Base-by-base conservation (phyloP, 2,797 vertebrate species). In the Pangasius sanitwongsei region DNA sequence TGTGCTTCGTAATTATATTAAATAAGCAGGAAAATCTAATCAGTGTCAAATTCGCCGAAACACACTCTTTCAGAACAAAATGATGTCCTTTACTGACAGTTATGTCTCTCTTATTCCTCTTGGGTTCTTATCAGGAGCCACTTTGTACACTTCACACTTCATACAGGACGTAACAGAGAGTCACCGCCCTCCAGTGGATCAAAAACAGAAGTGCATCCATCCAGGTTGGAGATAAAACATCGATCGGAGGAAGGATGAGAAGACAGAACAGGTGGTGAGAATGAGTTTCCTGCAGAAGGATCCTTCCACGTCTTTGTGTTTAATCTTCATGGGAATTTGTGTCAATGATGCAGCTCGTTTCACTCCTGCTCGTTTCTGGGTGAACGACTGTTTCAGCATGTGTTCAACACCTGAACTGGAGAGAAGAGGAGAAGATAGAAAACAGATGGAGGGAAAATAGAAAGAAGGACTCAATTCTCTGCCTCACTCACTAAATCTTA, bases 111-210 rank as follows among this genome's bases (percentile, higher is more conserved):
- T 57, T 20, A 18, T 55, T 57, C n/a, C 50, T 80, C 77, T 34
- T 20, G 50, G 50, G 48, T 55, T 6, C 2, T 80, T 34, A 13
- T 37, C 11, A 61, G 34, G 31, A 31, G 44, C 41, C 31, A 37
- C 9, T 75, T 57, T 81, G n/a, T 25, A 55, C 16, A 23, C 59
- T 25, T 53, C 44, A 37, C 61, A 75, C 59, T 28, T 65, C 8
- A 28, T 16, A 16, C 59, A 44, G 37, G 37, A 63, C 37, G 23
- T 8, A 31, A 57, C 55, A 88, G 87, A 77, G 81, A 59, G 8
- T 61, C 70, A 37, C 13, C 65, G 83, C 88, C 88, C 77, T 70
- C 84, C 88, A 82, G 88, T 89, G 88, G 88, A 70, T 53, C 37
- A 20, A 6, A 44, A 34, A 7, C 8, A 37, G 37, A 44, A 84